phyloP scores from a whole-genome alignment of 2,888 invertebrate species.

The Platycheirus albimanus region DNA sequence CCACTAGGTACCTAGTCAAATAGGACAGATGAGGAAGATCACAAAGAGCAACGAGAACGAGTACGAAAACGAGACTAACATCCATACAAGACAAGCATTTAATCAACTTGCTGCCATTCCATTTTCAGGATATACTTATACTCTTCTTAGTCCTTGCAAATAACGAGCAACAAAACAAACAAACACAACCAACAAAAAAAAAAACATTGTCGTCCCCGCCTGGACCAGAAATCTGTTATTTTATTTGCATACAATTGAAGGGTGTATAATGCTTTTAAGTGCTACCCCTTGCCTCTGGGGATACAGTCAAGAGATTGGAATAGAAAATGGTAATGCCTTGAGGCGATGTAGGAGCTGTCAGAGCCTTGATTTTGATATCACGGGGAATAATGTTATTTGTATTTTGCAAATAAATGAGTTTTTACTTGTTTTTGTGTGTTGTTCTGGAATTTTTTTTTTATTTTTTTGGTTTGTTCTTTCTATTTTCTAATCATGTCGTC shows the following conservation, averaged over 20 bases:
- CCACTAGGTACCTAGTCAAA: too few relatives aligned
- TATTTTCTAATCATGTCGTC: neutral
- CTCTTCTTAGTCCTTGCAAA: conserved; percentile 41
- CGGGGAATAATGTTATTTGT: conserved; percentile 66
- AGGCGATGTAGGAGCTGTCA: conserved; percentile 60
- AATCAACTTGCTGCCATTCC: conserved; percentile 72
- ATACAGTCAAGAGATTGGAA: conserved; percentile 23
- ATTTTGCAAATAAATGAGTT: conserved; percentile 68
- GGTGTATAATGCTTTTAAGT: conserved; percentile 68
- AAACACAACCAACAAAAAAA: conserved; percentile 12
- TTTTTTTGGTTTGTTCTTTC: neutral
- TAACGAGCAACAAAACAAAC: conserved; percentile 17
- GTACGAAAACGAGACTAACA: conserved; percentile 56
- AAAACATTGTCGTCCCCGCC: conserved; percentile 44
- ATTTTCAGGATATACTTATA: conserved; percentile 48
- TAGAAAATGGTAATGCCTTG: conserved; percentile 56
- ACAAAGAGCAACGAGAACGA: conserved; percentile 41
- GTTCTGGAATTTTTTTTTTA: conserved; percentile 18
- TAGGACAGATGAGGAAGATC: conserved; percentile 50
- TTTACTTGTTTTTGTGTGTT: conserved; percentile 35
- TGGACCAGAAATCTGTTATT: conserved; percentile 68
- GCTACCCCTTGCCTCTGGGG: conserved; percentile 45
- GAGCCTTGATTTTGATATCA: conserved; percentile 67
- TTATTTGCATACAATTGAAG: conserved; percentile 67
- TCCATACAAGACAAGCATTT: conserved; percentile 71